A percentile compares a stretch with the other conserved stretches of the same genome.
Conservation (phyloP, 2,113 vertebrate species). For the Pyrgilauda ruficollis region DNA sequence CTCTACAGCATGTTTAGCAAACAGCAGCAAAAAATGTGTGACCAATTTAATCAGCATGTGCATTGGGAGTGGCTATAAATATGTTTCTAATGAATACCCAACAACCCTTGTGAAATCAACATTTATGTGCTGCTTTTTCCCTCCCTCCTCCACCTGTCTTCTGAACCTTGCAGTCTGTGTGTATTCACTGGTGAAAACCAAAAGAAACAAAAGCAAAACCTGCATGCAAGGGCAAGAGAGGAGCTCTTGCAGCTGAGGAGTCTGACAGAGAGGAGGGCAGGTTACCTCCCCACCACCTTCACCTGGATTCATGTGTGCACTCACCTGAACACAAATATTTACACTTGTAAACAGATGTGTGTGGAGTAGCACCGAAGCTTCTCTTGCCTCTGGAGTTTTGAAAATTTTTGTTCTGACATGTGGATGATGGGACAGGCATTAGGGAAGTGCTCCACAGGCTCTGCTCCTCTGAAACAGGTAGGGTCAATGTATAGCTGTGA, state of each 20-base stretch:
- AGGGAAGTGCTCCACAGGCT: not conserved
- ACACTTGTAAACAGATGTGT: not conserved
- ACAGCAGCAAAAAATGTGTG: constrained; percentile 65
- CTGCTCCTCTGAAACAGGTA: not conserved
- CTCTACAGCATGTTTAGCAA: constrained; percentile 57
- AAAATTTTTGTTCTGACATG: not conserved
- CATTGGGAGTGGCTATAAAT: constrained; percentile 63
- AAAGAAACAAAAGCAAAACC: not conserved
- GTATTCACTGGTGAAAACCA: not conserved
- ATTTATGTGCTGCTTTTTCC: not conserved
- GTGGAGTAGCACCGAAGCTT: not conserved
- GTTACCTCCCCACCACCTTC: not conserved
- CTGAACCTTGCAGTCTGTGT: not conserved
- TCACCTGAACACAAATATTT: not conserved
- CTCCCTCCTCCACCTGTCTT: not conserved
- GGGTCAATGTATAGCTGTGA: rapidly evolving
- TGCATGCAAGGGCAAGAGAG: not conserved
- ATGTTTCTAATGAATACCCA: constrained; percentile 64
- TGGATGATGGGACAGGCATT: rapidly evolving
- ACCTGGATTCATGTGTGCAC: not conserved
- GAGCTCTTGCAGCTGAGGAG: not conserved
- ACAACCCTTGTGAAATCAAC: constrained; percentile 61
- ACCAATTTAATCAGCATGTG: constrained; percentile 59
- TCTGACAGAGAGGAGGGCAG: not conserved
- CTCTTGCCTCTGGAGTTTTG: not conserved